Evolutionary conservation across 2,888 invertebrate species (phyloP).

Genomic region (Resseliella maxima): DNA sequence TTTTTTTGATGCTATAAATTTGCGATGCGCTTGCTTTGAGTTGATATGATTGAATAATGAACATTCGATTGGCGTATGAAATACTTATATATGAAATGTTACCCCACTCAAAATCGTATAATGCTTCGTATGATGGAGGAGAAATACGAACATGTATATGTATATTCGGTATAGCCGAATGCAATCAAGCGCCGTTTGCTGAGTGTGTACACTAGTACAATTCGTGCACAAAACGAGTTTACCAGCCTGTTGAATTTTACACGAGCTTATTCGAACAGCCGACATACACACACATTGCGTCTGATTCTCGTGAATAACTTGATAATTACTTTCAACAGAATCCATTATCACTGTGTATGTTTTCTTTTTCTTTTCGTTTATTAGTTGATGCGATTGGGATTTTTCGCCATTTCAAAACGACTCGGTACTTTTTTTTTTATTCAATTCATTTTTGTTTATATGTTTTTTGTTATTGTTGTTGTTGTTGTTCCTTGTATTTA

Average conservation of each 20-base stretch:
- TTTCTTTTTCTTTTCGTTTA: background rate
- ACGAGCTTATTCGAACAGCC: background rate
- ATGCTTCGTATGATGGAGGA: background rate
- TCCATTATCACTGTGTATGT: background rate
- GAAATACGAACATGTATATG: no score
- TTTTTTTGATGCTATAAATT: background rate
- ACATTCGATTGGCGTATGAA: no score
- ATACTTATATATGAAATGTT: background rate
- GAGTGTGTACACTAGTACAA: background rate
- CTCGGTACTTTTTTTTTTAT: no score
- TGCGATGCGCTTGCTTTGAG: background rate
- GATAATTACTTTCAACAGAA: background rate
- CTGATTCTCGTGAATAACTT: background rate
- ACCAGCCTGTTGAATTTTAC: background rate
- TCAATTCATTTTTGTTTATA: no score
- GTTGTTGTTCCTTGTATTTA: background rate
- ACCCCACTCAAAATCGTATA: background rate
- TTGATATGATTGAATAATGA: slow-evolving; percentile 21
- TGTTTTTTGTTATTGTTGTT: background rate
- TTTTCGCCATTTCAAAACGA: no score
- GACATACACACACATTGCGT: background rate
- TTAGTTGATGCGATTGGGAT: no score
- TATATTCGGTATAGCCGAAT: background rate
- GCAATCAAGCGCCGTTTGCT: background rate
- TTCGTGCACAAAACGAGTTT: background rate